Evolutionary conservation across 2,888 invertebrate genomes (phyloP).

Genomic region (Invenusta paracnida): DNA sequence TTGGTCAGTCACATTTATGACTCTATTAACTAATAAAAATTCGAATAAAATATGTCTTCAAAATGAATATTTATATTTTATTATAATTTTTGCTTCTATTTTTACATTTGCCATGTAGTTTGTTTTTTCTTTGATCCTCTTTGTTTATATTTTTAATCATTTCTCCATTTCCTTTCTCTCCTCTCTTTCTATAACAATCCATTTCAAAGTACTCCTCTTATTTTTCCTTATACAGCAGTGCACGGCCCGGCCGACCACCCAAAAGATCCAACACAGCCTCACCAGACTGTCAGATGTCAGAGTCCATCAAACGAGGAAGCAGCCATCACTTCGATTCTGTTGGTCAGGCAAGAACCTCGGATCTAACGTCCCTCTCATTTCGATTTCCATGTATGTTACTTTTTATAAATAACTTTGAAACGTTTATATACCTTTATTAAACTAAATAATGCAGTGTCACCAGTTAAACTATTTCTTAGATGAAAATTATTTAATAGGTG

Average conservation of each 20-base stretch:
- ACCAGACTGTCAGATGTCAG: slow-evolving; percentile 34
- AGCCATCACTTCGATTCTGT: background rate
- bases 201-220: too few relatives aligned
- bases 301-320: slow-evolving; percentile 27
- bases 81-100: too few relatives aligned
- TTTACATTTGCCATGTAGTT: too few relatives aligned
- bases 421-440: background rate
- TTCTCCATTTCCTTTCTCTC: too few relatives aligned
- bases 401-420: too few relatives aligned
- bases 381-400: background rate
- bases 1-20: too few relatives aligned
- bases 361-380: background rate
- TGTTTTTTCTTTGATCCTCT: too few relatives aligned
- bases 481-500: background rate
- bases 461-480: background rate
- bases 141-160: too few relatives aligned
- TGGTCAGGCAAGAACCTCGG: background rate
- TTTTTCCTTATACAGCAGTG: slow-evolving; percentile 28
- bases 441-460: background rate
- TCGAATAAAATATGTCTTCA: too few relatives aligned
- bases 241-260: slow-evolving; percentile 41
- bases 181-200: too few relatives aligned
- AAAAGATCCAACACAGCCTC: slow-evolving; percentile 37
- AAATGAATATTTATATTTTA: too few relatives aligned
- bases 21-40: too few relatives aligned